Percentiles rank a stretch among this genome's conserved stretches.
Evolutionary conservation across 2,888 invertebrate species (phyloP).

Genomic region (Anoplius nigerrimus): DNA sequence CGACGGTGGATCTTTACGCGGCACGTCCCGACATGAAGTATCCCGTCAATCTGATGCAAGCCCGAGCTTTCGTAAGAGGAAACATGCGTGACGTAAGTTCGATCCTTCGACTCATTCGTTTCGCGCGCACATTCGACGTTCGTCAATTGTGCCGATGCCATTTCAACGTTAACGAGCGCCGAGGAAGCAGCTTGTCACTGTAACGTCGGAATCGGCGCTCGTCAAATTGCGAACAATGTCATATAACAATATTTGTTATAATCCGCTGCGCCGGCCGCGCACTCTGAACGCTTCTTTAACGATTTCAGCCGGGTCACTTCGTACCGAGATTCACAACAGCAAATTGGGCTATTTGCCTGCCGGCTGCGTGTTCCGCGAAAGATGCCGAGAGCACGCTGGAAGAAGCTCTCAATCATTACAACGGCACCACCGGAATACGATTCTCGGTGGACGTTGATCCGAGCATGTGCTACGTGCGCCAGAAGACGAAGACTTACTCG

Average conservation of each 20-base stretch:
- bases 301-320: conserved; percentile 82
- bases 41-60: conserved; percentile 81
- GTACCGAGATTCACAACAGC: conserved; percentile 83
- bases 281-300: not conserved
- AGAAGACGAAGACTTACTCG: conserved; percentile 66
- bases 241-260: too few species aligned
- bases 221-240: too few species aligned
- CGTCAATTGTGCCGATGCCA: too few species aligned
- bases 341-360: conserved; percentile 84
- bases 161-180: too few species aligned
- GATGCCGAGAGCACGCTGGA: conserved; percentile 79
- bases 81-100: conserved; percentile 79
- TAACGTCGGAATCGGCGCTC: too few species aligned
- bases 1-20: conserved; percentile 80
- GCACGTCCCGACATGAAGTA: conserved; percentile 78
- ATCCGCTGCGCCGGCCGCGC: not conserved
- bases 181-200: too few species aligned
- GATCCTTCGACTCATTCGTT: not conserved
- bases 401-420: conserved; percentile 79
- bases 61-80: conserved; percentile 80
- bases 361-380: conserved; percentile 79
- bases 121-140: too few species aligned
- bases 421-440: conserved; percentile 78
- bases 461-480: conserved; percentile 79
- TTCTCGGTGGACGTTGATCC: conserved; percentile 79